These are phyloP conservation scores for Lamellibrachia luymesi DNA, from an alignment of 1,140 invertebrate species.

Conservation along the genomic window DNA sequence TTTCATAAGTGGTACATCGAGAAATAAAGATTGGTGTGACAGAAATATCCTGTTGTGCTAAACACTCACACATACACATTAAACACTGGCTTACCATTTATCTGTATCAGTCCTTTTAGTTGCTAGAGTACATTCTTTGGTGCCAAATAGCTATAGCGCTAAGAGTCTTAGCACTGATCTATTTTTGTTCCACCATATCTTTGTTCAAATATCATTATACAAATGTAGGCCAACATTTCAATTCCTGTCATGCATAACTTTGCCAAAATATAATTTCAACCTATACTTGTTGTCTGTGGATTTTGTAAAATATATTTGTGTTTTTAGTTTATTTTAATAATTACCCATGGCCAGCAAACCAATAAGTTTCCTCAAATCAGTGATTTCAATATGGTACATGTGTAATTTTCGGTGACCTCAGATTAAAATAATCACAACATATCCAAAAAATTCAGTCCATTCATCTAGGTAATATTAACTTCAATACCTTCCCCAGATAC, in stretches of 20 bases:
- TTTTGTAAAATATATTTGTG: not conserved
- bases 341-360: no score
- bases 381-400: no score
- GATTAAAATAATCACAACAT: no score
- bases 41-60: not conserved
- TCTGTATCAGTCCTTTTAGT: not conserved
- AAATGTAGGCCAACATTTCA: not conserved
- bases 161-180: not conserved
- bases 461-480: no score
- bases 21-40: not conserved
- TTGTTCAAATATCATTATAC: not conserved
- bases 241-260: not conserved
- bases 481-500: no score
- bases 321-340: not conserved
- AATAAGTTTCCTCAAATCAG: not conserved
- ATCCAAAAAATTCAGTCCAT: no score
- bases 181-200: not conserved
- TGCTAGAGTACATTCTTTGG: not conserved
- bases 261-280: not conserved
- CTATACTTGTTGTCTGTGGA: not conserved
- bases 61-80: not conserved
- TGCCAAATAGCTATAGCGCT: not conserved
- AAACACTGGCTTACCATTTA: not conserved
- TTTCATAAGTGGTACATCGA: not conserved
- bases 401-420: no score